Percentiles rank a stretch among this genome's conserved stretches.
phyloP scores from a whole-genome alignment of 1,140 invertebrate species.

The Arion vulgaris region DNA sequence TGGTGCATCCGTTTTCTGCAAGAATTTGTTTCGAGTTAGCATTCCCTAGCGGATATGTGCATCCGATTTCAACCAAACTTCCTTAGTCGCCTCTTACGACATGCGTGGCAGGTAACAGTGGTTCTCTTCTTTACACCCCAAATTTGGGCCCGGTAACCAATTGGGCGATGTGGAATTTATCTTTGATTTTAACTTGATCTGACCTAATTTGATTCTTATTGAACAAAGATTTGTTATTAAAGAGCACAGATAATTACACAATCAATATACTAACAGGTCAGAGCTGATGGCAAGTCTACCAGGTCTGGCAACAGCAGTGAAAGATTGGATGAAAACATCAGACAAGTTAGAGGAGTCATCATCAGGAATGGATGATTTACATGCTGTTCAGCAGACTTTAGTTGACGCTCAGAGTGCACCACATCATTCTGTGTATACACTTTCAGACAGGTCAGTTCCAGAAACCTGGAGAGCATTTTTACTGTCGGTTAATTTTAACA shows the following conservation, averaged over 20 bases:
- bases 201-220: no score
- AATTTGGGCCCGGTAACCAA: no score
- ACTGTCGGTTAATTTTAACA: not conserved
- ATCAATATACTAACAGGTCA: constrained; percentile 47
- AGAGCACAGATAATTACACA: not conserved
- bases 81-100: no score
- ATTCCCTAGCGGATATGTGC: no score
- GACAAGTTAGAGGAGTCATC: constrained; percentile 55
- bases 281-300: constrained; percentile 64
- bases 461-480: not conserved
- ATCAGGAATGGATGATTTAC: constrained; percentile 61
- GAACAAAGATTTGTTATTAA: not conserved
- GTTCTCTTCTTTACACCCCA: no score
- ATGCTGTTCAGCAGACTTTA: constrained; percentile 68
- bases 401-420: constrained; percentile 71
- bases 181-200: no score
- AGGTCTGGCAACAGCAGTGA: constrained; percentile 62
- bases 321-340: constrained; percentile 61
- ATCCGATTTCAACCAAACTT: no score
- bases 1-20: no score
- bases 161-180: no score
- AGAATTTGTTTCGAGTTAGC: no score
- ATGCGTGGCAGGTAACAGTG: no score
- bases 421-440: constrained; percentile 57
- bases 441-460: constrained; percentile 28